These are phyloP conservation scores for Erebia ligea DNA, from an alignment of 2,888 invertebrate species.

Conservation along the genomic window DNA sequence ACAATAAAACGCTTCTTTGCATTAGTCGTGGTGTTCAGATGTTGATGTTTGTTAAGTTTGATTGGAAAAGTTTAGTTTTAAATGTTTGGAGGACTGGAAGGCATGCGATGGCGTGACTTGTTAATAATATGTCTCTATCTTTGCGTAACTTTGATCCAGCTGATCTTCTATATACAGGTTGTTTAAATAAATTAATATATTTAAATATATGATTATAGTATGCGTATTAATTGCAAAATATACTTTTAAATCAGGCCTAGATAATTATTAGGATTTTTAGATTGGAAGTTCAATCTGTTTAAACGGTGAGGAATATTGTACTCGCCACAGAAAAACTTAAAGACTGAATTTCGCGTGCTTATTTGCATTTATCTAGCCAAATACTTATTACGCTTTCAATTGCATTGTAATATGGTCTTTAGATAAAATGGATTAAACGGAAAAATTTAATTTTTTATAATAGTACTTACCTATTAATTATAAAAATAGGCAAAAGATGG, in stretches of 20 bases:
- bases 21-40: slow-evolving; percentile 6
- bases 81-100: background rate
- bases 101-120: background rate
- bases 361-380: slow-evolving; percentile 13
- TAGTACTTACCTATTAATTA: background rate
- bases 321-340: slow-evolving; percentile 1
- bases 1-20: background rate
- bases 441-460: too few species aligned
- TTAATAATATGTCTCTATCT: slow-evolving; percentile 28
- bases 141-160: slow-evolving; percentile 22
- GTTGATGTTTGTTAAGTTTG: slow-evolving; percentile 13
- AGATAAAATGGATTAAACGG: background rate
- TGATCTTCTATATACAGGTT: slow-evolving; percentile 25
- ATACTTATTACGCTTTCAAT: background rate
- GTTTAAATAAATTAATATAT: slow-evolving; percentile 7
- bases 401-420: background rate
- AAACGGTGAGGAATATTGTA: background rate
- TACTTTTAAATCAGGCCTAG: slow-evolving; percentile 27
- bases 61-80: slow-evolving; percentile 13
- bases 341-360: slow-evolving; percentile 29
- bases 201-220: background rate
- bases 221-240: background rate
- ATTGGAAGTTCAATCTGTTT: slow-evolving; percentile 4
- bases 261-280: slow-evolving; percentile 12
- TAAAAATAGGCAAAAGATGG: background rate